Conservation (phyloP, 2,888 invertebrate species). For the Drosophila bunnanda region DNA sequence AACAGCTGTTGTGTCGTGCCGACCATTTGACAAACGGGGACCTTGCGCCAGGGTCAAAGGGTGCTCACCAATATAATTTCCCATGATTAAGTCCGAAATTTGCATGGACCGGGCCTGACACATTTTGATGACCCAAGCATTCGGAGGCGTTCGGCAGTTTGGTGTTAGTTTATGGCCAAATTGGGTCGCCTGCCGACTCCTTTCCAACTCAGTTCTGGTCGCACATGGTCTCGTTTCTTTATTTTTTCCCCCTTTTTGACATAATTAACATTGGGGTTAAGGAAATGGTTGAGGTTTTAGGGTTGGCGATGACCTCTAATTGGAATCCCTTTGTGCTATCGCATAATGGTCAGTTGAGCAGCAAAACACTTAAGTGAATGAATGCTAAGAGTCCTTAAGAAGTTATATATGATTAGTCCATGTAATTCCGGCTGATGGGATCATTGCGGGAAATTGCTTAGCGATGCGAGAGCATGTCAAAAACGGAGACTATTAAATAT, state of each 20-base stretch:
- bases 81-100: conserved; percentile 77
- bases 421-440: conserved; percentile 1
- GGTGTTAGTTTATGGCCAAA: conserved; percentile 53
- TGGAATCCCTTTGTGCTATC: conserved; percentile 48
- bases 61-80: conserved; percentile 63
- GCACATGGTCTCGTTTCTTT: conserved; percentile 59
- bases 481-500: neutral
- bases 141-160: conserved; percentile 46
- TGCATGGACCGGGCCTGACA: conserved; percentile 58
- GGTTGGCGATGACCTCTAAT: conserved; percentile 52
- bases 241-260: conserved; percentile 21
- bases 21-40: conserved; percentile 74
- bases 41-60: conserved; percentile 49
- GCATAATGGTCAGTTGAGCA: conserved; percentile 26
- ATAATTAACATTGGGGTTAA: conserved; percentile 71
- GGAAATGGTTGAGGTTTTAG: conserved; percentile 14
- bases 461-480: conserved; percentile 2
- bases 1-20: conserved; percentile 71
- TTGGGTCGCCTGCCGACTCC: conserved; percentile 18
- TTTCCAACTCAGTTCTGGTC: conserved; percentile 56
- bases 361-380: conserved; percentile 29
- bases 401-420: conserved; percentile 12
- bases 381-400: neutral
- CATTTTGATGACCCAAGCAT: conserved; percentile 71
- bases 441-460: conserved; percentile 9